These are phyloP conservation scores for Mythimna ferrago DNA, from an alignment of 2,888 invertebrate genomes.

Conservation along the genomic window DNA sequence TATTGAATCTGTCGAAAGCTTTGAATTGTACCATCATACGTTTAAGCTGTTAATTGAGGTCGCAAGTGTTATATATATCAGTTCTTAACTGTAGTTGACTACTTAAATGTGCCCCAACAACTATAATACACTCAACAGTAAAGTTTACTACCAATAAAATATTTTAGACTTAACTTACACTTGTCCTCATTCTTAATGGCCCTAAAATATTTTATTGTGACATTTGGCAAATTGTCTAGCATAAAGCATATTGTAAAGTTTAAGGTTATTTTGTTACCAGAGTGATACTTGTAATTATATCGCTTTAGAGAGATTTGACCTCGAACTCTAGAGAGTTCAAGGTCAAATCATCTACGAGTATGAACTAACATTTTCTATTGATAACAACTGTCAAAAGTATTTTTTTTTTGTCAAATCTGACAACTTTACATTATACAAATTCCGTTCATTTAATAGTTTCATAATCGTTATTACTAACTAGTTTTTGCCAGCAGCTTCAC, in stretches of 20 bases:
- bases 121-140: constrained; percentile 13
- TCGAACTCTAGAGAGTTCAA: not conserved
- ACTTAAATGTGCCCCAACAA: not conserved
- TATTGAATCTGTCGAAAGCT: too few species aligned
- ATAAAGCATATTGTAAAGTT: constrained; percentile 32
- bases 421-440: too few species aligned
- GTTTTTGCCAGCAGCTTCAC: too few species aligned
- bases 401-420: too few species aligned
- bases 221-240: constrained; percentile 27
- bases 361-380: not conserved
- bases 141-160: constrained; percentile 37
- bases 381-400: too few species aligned
- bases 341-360: too few species aligned
- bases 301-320: not conserved
- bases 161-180: constrained; percentile 14
- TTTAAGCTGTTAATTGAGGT: not conserved
- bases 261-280: not conserved
- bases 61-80: not conserved
- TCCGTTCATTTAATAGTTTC: too few species aligned
- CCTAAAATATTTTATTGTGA: constrained; percentile 33
- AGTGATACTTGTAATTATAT: not conserved
- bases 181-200: constrained; percentile 35
- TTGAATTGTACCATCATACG: too few species aligned
- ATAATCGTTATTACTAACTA: too few species aligned
- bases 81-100: not conserved